phyloP scores from a whole-genome alignment of 1,140 invertebrate species.

The Gryllus bimaculatus region DNA sequence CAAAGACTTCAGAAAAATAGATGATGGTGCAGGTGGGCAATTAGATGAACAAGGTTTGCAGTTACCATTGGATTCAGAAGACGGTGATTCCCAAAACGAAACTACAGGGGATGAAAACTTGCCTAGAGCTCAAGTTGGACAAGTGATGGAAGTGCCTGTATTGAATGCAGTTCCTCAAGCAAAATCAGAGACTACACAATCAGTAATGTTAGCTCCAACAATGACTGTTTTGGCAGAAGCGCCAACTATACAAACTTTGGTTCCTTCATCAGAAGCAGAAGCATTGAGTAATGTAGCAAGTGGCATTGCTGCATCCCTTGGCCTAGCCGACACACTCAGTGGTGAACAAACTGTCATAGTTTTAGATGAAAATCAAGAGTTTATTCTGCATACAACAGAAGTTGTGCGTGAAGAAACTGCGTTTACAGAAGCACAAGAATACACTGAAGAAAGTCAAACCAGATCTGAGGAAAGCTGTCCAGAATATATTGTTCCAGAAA shows the following conservation, averaged over 20 bases:
- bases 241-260: constrained; percentile 25
- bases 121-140: constrained; percentile 6
- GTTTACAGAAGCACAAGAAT: constrained; percentile 9
- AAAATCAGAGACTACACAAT: not conserved
- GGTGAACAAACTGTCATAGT: constrained; percentile 28
- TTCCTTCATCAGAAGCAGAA: constrained; percentile 43
- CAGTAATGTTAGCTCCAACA: constrained; percentile 6
- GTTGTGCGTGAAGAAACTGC: constrained; percentile 13
- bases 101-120: constrained; percentile 3
- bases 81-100: not conserved
- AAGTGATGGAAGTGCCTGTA: constrained; percentile 18
- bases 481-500: constrained; percentile 27
- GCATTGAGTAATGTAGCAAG: constrained; percentile 43
- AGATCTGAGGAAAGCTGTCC: constrained; percentile 10
- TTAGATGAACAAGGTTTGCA: not conserved
- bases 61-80: not conserved
- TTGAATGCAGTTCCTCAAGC: constrained; percentile 13
- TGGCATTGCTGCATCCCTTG: constrained; percentile 46
- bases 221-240: constrained; percentile 15
- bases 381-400: constrained; percentile 14
- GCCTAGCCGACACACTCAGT: constrained; percentile 42
- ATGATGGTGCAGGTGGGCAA: not conserved
- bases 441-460: not conserved
- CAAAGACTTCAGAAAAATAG: constrained; percentile 32
- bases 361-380: constrained; percentile 24